Conservation (phyloP, 2,797 vertebrate genomes). For the Sebastiscus tertius region DNA sequence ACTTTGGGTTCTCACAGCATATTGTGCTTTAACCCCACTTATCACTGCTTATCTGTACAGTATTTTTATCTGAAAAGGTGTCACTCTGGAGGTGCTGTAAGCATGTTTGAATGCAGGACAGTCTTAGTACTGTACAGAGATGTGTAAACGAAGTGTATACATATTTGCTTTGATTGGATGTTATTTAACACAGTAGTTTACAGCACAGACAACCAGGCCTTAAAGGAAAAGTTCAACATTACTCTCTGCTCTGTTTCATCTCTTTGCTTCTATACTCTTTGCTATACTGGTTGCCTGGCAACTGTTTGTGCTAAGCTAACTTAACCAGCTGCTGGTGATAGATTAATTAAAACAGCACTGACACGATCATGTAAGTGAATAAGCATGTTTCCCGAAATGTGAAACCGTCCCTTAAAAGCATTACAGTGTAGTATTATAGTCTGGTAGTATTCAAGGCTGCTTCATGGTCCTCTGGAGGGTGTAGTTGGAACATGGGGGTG, state of each 20-base stretch:
- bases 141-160: not conserved
- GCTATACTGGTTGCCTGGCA: not conserved
- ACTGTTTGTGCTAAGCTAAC: not conserved
- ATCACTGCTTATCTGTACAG: not conserved
- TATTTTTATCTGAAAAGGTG: not conserved
- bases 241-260: not conserved
- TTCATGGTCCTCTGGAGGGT: slow-evolving; percentile 22
- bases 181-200: not conserved
- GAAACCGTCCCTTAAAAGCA: not conserved
- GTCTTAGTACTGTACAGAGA: not conserved
- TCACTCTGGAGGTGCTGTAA: not conserved
- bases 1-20: not conserved
- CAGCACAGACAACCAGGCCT: not conserved
- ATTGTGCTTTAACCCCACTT: not conserved
- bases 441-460: not conserved
- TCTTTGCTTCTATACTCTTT: too few species aligned
- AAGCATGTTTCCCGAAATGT: not conserved
- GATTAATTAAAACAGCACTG: not conserved
- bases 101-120: not conserved
- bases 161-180: not conserved
- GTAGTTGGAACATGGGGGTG: slow-evolving; percentile 28
- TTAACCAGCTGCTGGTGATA: not conserved
- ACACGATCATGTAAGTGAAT: not conserved
- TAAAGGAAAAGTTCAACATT: not conserved
- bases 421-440: not conserved